These are phyloP conservation scores for Lampris incognitus DNA, from an alignment of 2,113 vertebrate genomes.

Conservation along the genomic window DNA sequence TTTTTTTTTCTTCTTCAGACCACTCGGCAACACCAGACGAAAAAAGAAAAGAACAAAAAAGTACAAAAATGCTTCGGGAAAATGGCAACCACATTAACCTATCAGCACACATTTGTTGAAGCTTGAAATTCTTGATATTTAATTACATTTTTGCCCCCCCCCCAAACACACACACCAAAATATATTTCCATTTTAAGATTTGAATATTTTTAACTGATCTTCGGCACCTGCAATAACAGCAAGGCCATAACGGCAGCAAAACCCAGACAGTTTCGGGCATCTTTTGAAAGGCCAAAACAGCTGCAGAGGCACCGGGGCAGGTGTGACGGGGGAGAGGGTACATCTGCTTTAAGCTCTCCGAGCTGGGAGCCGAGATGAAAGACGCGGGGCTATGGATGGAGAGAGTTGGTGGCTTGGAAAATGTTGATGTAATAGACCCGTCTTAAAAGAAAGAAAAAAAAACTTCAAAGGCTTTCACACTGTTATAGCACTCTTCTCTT, in stretches of 20 bases:
- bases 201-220: too few relatives aligned
- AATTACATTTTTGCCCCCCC: slow-evolving; percentile 4
- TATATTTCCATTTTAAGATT: slow-evolving; percentile 1
- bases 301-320: slow-evolving; percentile 44
- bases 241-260: slow-evolving; percentile 5
- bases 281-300: slow-evolving; percentile 49
- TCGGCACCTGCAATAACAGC: background rate
- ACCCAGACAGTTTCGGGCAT: slow-evolving; percentile 13
- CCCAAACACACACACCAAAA: too few relatives aligned
- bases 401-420: slow-evolving; percentile 47
- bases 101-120: background rate
- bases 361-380: slow-evolving; percentile 18
- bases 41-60: too few relatives aligned
- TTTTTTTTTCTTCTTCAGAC: background rate
- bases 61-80: background rate
- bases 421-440: slow-evolving; percentile 34
- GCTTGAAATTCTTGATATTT: slow-evolving; percentile 14
- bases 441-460: slow-evolving; percentile 8
- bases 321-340: slow-evolving; percentile 45
- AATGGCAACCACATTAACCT: background rate
- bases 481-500: background rate
- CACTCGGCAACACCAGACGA: background rate
- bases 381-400: background rate
- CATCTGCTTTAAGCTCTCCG: slow-evolving; percentile 60
- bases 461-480: slow-evolving; percentile 36